Evolutionary conservation across 2,113 vertebrate species (phyloP).

Genomic region (Accipiter cooperii): DNA sequence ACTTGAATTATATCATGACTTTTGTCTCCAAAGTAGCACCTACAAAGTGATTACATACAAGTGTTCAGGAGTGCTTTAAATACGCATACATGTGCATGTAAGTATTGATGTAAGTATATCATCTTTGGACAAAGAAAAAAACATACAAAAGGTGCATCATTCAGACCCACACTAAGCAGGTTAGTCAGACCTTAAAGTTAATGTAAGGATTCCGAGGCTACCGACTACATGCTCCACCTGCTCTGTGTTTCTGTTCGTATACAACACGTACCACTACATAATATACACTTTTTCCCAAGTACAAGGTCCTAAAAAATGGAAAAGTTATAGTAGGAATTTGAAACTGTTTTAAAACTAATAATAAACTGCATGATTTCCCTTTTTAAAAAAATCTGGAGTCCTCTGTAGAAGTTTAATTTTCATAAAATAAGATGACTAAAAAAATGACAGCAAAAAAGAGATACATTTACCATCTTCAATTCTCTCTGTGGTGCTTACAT

Average conservation of each 20-base stretch:
- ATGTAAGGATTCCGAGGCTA: background rate
- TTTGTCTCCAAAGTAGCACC: background rate
- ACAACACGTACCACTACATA: background rate
- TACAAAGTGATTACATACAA: background rate
- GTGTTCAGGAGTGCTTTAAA: background rate
- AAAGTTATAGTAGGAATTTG: background rate
- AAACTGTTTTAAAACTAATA: background rate
- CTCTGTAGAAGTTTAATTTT: background rate
- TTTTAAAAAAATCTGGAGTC: background rate
- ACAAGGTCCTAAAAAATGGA: background rate
- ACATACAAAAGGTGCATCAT: background rate
- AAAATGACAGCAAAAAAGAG: background rate
- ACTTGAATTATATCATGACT: background rate
- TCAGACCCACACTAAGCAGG: background rate
- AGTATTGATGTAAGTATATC: background rate
- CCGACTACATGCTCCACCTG: background rate
- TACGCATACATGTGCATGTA: accelerated
- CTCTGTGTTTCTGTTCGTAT: background rate
- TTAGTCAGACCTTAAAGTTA: background rate
- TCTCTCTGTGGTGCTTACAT: background rate
- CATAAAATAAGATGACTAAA: background rate
- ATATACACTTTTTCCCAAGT: background rate
- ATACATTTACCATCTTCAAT: slow-evolving; percentile 25
- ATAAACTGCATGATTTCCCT: background rate
- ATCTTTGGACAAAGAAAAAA: background rate